phyloP scores from a whole-genome alignment of 2,888 invertebrate genomes.

The Caenorhabditis afra region DNA sequence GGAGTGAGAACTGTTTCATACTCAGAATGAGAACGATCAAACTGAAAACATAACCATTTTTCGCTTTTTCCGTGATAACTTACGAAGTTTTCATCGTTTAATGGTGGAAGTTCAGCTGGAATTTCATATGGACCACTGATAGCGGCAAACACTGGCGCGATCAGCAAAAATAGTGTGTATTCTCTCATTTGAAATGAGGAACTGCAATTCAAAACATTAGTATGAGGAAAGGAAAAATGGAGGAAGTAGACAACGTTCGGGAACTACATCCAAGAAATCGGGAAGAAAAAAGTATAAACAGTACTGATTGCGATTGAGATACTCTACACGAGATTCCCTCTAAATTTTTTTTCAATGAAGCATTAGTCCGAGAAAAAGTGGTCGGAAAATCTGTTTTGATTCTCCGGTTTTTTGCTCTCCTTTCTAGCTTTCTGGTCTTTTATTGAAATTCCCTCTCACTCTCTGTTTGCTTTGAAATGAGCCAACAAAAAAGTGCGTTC shows the following conservation, averaged over 20 bases:
- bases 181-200: constrained; percentile 32
- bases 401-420: constrained; percentile 46
- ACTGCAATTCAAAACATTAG: too few species aligned
- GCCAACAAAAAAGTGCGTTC: constrained; percentile 54
- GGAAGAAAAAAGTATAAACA: too few species aligned
- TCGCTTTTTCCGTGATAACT: too few species aligned
- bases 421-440: constrained; percentile 51
- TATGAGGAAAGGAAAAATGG: too few species aligned
- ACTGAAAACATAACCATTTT: constrained; percentile 35
- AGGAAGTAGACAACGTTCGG: too few species aligned
- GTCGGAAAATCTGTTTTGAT: constrained; percentile 4
- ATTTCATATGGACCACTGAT: constrained; percentile 39
- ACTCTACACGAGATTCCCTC: too few species aligned
- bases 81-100: constrained; percentile 61
- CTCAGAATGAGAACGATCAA: constrained; percentile 68
- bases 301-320: too few species aligned
- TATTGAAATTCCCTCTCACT: constrained; percentile 24
- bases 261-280: too few species aligned
- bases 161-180: constrained; percentile 15
- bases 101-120: constrained; percentile 47
- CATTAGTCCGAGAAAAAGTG: neutral
- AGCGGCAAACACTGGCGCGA: constrained; percentile 22
- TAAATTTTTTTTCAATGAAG: neutral
- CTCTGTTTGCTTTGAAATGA: constrained; percentile 52
- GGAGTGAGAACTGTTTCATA: constrained; percentile 79